Evolutionary conservation across 2,797 vertebrate species (phyloP).

Genomic region (Gila robusta): DNA sequence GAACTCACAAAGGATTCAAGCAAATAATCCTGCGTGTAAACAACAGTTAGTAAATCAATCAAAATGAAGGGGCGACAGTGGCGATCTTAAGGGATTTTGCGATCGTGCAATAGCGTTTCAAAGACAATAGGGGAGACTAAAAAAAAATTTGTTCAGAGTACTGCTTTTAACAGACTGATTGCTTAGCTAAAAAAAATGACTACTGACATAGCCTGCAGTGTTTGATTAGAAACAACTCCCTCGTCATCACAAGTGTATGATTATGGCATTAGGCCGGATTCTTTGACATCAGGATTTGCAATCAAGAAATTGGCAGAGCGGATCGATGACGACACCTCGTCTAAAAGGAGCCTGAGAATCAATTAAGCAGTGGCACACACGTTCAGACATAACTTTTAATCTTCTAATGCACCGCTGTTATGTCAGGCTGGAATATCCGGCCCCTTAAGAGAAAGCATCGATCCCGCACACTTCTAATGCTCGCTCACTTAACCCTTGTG

Average conservation of each 20-base stretch:
- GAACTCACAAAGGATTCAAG: conserved; percentile 53
- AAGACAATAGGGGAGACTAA: conserved; percentile 53
- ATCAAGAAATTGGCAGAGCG: conserved; percentile 81
- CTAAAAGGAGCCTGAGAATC: conserved; percentile 71
- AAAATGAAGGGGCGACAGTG: not conserved
- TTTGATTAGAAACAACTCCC: conserved; percentile 79
- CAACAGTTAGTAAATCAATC: conserved; percentile 67
- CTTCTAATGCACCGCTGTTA: conserved; percentile 80
- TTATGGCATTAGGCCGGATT: conserved; percentile 82
- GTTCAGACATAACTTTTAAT: conserved; percentile 83
- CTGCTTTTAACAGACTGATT: conserved; percentile 74
- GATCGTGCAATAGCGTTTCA: conserved; percentile 61
- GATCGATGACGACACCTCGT: conserved; percentile 79
- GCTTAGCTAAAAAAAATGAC: conserved; percentile 62
- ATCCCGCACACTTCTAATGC: conserved; percentile 69
- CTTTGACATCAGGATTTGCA: conserved; percentile 79
- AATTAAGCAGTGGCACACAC: conserved; percentile 77
- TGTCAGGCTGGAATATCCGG: conserved; percentile 65
- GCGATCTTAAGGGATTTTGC: conserved; percentile 43
- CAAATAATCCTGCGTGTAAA: conserved; percentile 70
- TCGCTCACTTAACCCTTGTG: conserved; percentile 52
- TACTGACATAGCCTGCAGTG: conserved; percentile 68
- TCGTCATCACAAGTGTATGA: conserved; percentile 82
- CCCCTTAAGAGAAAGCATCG: conserved; percentile 75
- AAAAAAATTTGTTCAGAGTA: conserved; percentile 62